These are phyloP conservation scores for Calliphora vomitoria DNA, from an alignment of 2,888 invertebrate species.

Conservation along the genomic window DNA sequence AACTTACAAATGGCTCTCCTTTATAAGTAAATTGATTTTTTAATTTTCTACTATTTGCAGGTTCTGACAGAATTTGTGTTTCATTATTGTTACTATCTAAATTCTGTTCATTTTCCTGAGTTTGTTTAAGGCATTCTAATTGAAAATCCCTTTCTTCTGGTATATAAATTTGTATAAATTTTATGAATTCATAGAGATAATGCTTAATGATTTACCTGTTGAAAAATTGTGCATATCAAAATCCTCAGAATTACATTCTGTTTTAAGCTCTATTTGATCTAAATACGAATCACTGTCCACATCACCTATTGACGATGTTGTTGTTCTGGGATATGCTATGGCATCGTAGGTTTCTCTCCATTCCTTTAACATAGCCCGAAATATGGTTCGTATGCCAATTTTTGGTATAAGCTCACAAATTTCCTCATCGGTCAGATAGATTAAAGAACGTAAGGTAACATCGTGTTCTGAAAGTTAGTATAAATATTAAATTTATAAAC, in stretches of 20 bases:
- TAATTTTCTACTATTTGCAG: background rate
- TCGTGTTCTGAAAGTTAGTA: slow-evolving; percentile 72
- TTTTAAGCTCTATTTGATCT: slow-evolving; percentile 70
- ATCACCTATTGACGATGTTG: slow-evolving; percentile 52
- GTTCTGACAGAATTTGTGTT: background rate
- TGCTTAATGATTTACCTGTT: slow-evolving; percentile 22
- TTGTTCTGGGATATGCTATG: slow-evolving; percentile 11
- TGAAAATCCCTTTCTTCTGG: slow-evolving; percentile 35
- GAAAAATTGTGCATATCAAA: slow-evolving; percentile 1
- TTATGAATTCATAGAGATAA: background rate
- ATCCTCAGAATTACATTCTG: slow-evolving; percentile 54
- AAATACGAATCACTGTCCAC: slow-evolving; percentile 60
- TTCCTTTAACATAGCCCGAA: slow-evolving; percentile 75
- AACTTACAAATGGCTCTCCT: slow-evolving; percentile 60
- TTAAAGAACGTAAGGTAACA: slow-evolving; percentile 74
- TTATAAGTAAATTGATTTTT: slow-evolving; percentile 22
- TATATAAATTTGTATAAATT: background rate
- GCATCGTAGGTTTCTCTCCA: slow-evolving; percentile 73
- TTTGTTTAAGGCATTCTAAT: background rate
- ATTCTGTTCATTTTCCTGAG: slow-evolving; percentile 12
- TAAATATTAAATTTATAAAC: no score
- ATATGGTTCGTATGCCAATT: slow-evolving; percentile 78
- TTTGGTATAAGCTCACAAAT: slow-evolving; percentile 77
- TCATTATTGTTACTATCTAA: slow-evolving; percentile 22
- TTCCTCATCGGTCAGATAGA: slow-evolving; percentile 76